Percentiles rank a stretch among this genome's conserved stretches.
These are phyloP conservation scores for Heliothis subflexa DNA, from an alignment of 1,140 invertebrate species.

Conservation along the genomic window DNA sequence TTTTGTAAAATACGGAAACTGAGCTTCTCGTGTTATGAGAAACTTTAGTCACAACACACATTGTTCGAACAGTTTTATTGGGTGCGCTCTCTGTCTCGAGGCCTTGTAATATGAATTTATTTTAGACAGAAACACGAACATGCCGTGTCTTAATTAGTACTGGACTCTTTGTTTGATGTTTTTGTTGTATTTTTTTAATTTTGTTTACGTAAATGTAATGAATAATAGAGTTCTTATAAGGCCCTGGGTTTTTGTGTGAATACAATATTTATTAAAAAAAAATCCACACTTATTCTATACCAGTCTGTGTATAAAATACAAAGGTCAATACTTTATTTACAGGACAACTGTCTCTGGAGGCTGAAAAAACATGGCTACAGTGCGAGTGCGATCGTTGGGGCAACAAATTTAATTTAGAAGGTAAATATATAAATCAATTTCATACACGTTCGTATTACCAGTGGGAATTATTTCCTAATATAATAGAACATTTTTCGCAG, in stretches of 20 bases:
- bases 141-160: background rate
- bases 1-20: slow-evolving; percentile 52
- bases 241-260: too few species aligned
- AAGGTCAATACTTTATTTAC: slow-evolving; percentile 65
- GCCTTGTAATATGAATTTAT: background rate
- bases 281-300: too few species aligned
- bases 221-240: too few species aligned
- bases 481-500: slow-evolving; percentile 67
- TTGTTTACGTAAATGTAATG: too few species aligned
- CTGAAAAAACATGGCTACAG: slow-evolving; percentile 95
- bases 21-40: slow-evolving; percentile 51
- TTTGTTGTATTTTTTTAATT: too few species aligned
- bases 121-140: slow-evolving; percentile 1
- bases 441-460: background rate
- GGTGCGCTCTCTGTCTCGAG: background rate
- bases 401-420: slow-evolving; percentile 92
- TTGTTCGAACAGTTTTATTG: slow-evolving; percentile 24
- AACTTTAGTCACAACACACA: slow-evolving; percentile 43
- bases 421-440: slow-evolving; percentile 83
- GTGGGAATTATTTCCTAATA: slow-evolving; percentile 32
- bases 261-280: too few species aligned
- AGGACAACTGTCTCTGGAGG: slow-evolving; percentile 94
- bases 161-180: background rate
- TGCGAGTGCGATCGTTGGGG: slow-evolving; percentile 95
- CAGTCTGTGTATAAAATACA: too few species aligned